Evolutionary conservation across 2,797 vertebrate species (phyloP).

Genomic region (Hozukius guyotensis): DNA sequence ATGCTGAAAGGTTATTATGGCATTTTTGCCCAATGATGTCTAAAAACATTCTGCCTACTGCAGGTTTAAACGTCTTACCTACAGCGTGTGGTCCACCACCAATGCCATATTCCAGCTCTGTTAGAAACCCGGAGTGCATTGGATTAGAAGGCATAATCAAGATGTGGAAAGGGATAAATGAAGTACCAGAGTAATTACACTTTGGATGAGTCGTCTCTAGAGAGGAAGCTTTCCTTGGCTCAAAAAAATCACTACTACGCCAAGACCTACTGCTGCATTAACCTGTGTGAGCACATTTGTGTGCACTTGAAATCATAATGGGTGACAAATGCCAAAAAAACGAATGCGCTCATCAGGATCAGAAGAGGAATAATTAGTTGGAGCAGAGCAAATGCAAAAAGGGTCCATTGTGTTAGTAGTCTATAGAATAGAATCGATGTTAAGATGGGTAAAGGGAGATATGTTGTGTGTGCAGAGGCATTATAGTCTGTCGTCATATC

Average conservation of each 20-base stretch:
- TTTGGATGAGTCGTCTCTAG: slow-evolving; percentile 11
- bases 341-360: background rate
- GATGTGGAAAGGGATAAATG: slow-evolving; percentile 26
- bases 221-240: slow-evolving; percentile 48
- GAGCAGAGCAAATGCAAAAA: background rate
- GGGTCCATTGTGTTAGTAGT: background rate
- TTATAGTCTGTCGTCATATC: background rate
- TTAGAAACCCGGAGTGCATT: slow-evolving; percentile 5
- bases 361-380: background rate
- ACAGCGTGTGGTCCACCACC: background rate
- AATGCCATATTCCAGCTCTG: background rate
- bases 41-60: no score
- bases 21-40: no score
- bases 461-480: background rate
- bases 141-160: slow-evolving; percentile 29
- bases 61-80: background rate
- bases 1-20: no score
- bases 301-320: slow-evolving; percentile 13
- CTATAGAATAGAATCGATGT: background rate
- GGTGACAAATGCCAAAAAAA: slow-evolving; percentile 27
- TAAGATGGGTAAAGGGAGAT: background rate
- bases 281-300: slow-evolving; percentile 24
- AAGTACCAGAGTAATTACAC: slow-evolving; percentile 21
- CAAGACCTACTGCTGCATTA: slow-evolving; percentile 10
- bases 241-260: background rate